Base-by-base conservation (phyloP, 2,797 vertebrate genomes). In the Anomalospiza imberbis region DNA sequence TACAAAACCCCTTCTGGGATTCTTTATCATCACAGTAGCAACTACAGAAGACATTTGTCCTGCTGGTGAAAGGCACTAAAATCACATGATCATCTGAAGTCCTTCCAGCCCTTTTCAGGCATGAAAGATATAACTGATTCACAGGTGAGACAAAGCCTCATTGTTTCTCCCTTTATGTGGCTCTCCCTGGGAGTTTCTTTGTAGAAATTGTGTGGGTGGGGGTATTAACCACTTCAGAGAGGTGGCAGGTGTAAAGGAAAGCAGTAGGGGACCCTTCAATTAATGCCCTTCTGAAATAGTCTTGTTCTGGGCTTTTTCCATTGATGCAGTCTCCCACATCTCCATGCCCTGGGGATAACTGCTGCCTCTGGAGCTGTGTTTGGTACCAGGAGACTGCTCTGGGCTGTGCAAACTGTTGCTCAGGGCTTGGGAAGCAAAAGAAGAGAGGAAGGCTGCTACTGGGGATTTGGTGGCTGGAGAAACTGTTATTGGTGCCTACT, bases 11-110 rank as follows among this genome's bases (percentile, higher is more conserved):
- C 70, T 95, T 92, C 81, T 85, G 75, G 67, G 89, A 91, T 93
- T 90, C 57, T 94, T 94, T 77, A 83, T 91, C 72, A 95, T 91
- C 63, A 81, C 61, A 93, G 62, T 32, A 94, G 77, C 91, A 94
- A 67, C 79, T 74, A 88, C 42, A 80, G 75, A 93, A 86, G 77
- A 54, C 44, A 88, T 67, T 92, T 92, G 73, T 93, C 79, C 85
- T 91, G 63, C 48, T 72, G 57, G 45, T 71, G 72, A 95, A 94
- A 91, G 44, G 48, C 79, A 78, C 76, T 93, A 67, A 88, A 94
- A 89, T 44, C 77, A 89, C 6, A 38, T 85, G 88, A 77, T 75
- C 74, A n/a, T 73, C 48, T 70, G 66, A 94, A 95, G 53, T 38
- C 53, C 40, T 89, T 91, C 55, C 62, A 72, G 25, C 29, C 7